phyloP scores from a whole-genome alignment of 2,113 vertebrate genomes.

The Hippocampus guttulatus region DNA sequence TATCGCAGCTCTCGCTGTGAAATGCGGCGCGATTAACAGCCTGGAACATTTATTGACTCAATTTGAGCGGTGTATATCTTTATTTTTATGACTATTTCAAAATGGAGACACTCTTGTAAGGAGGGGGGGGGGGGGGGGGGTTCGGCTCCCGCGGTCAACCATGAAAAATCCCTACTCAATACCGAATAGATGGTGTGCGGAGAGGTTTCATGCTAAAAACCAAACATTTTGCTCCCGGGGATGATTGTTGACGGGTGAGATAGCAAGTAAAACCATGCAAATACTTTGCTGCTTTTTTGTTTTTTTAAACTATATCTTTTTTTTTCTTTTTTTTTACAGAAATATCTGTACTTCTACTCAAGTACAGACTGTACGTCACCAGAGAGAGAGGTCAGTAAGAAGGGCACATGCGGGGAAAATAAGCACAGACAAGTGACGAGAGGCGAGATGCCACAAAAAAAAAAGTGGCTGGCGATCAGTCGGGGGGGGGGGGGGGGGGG shows the following conservation, averaged over 20 bases:
- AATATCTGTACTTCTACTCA: too few species aligned
- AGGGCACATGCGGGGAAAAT: too few species aligned
- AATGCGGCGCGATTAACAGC: background rate
- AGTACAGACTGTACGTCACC: too few species aligned
- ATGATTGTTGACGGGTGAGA: conserved; percentile 13
- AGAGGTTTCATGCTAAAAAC: background rate
- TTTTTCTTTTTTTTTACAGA: too few species aligned
- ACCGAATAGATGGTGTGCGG: background rate
- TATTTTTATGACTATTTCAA: background rate
- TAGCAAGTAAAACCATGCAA: too few species aligned
- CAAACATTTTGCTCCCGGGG: conserved; percentile 4
- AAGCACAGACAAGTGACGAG: too few species aligned
- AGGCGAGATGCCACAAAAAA: too few species aligned
- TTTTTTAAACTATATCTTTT: too few species aligned
- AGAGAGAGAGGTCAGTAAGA: too few species aligned
- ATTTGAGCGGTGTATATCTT: background rate
- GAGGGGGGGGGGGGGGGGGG: fast-evolving
- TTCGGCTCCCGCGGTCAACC: background rate
- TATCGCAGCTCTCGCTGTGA: background rate
- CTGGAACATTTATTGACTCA: background rate
- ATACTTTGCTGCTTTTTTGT: too few species aligned
- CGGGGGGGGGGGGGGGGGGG: background rate
- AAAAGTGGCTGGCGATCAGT: background rate
- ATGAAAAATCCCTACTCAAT: background rate
- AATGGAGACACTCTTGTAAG: background rate